Evolutionary conservation across 64 coral and sea anemone species (phyloP).

Genomic region (Stylophora pistillata): DNA sequence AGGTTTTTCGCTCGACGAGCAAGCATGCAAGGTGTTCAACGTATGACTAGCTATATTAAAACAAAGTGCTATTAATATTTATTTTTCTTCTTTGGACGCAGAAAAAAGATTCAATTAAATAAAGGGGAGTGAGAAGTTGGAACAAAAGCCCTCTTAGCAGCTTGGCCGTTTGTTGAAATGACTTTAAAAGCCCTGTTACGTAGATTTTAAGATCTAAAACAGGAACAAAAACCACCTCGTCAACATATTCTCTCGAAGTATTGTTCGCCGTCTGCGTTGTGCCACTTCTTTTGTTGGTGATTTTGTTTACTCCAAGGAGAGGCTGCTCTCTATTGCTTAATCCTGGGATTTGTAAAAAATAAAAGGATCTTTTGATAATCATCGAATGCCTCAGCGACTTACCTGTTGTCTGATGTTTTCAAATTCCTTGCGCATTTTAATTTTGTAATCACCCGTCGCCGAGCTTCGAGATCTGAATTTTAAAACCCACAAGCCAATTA

Average conservation of each 20-base stretch:
- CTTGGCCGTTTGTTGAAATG: not conserved
- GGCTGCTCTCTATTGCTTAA: conserved; percentile 4
- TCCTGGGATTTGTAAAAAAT: not conserved
- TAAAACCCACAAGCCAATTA: conserved; percentile 23
- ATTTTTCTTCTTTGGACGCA: not conserved
- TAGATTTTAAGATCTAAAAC: not conserved
- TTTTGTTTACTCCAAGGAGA: conserved; percentile 21
- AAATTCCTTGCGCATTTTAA: not conserved
- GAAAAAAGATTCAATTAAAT: conserved; percentile 22
- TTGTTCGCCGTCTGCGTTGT: not conserved
- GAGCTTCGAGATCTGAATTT: not conserved
- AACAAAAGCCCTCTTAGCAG: conserved; percentile 17
- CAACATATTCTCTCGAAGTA: not conserved
- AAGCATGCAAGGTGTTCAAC: conserved; percentile 29
- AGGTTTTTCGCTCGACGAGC: not conserved
- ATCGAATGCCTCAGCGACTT: not conserved
- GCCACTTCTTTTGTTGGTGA: conserved; percentile 1
- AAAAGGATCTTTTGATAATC: not conserved
- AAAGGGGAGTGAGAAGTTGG: not conserved
- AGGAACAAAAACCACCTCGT: not conserved
- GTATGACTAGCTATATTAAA: conserved; percentile 14
- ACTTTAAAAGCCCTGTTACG: conserved; percentile 18
- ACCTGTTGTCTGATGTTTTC: not conserved
- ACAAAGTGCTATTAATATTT: conserved; percentile 3
- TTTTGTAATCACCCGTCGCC: not conserved